phyloP scores from a whole-genome alignment of 1,140 invertebrate genomes.

The Meteorus sp. region DNA sequence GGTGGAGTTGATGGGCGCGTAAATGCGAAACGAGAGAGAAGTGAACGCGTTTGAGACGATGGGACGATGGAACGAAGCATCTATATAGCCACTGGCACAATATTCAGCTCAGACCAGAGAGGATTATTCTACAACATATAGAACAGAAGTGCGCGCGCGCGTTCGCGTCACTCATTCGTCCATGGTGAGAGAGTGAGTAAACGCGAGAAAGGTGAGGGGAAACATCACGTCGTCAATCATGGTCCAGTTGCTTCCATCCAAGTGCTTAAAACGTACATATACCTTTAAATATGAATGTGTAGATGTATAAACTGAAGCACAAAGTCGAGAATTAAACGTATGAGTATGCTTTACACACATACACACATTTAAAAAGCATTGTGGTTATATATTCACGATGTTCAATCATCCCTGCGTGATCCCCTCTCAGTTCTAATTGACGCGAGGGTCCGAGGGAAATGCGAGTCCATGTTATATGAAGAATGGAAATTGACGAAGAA shows the following conservation, averaged over 20 bases:
- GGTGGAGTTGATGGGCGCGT: not conserved
- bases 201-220: conserved; percentile 26
- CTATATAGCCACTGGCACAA: no score
- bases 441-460: conserved; percentile 4
- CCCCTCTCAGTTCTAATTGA: conserved; percentile 16
- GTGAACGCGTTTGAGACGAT: no score
- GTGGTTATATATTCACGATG: not conserved
- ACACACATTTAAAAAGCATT: not conserved
- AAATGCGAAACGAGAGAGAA: not conserved
- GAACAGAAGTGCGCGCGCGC: no score
- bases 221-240: conserved; percentile 52
- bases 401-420: conserved; percentile 14
- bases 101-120: no score
- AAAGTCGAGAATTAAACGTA: conserved; percentile 2
- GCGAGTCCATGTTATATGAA: conserved; percentile 1
- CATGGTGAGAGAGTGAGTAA: conserved; percentile 21
- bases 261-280: conserved; percentile 26
- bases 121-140: no score
- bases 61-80: no score
- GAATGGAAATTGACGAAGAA: not conserved
- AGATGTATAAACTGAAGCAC: not conserved
- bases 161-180: not conserved
- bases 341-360: not conserved
- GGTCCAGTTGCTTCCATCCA: conserved; percentile 46
- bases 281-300: conserved; percentile 6